Conservation (phyloP, 1,140 invertebrate species). For the Aphelinus atriplicis region DNA sequence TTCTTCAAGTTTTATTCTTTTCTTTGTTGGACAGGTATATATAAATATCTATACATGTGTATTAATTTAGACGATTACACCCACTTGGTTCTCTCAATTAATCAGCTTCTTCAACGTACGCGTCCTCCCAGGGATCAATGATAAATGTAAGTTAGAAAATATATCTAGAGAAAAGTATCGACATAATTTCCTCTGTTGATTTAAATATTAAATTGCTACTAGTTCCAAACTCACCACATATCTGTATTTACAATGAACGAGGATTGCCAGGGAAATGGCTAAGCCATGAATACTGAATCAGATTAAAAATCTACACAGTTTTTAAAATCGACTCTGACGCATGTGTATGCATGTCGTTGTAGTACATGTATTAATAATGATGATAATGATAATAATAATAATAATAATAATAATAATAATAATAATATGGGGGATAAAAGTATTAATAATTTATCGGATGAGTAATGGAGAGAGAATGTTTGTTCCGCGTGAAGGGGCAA, state of each 20-base stretch:
- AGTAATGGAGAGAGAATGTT: too few species aligned
- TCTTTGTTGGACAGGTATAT: slow-evolving; percentile 21
- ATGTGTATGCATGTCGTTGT: too few species aligned
- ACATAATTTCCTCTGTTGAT: slow-evolving; percentile 28
- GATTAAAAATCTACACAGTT: not conserved
- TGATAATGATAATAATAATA: too few species aligned
- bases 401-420: too few species aligned
- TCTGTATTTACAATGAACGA: slow-evolving; percentile 46
- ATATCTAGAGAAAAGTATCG: slow-evolving; percentile 44
- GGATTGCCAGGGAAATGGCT: slow-evolving; percentile 33
- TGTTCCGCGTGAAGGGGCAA: too few species aligned
- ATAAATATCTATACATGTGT: not conserved
- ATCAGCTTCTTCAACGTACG: slow-evolving; percentile 36
- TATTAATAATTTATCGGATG: too few species aligned
- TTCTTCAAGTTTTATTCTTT: slow-evolving; percentile 6
- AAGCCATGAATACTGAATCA: slow-evolving; percentile 42
- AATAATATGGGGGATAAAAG: too few species aligned
- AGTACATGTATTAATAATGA: too few species aligned
- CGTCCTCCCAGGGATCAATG: slow-evolving; percentile 29
- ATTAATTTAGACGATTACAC: slow-evolving; percentile 14
- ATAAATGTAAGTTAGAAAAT: slow-evolving; percentile 47
- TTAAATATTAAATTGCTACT: slow-evolving; percentile 35
- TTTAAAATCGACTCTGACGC: too few species aligned
- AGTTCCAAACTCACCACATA: slow-evolving; percentile 29
- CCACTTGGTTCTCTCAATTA: slow-evolving; percentile 13